Evolutionary conservation across 2,113 vertebrate genomes (phyloP), one percentile per base, ranked within the genome.

Genomic region (Daboia siamensis): DNA sequence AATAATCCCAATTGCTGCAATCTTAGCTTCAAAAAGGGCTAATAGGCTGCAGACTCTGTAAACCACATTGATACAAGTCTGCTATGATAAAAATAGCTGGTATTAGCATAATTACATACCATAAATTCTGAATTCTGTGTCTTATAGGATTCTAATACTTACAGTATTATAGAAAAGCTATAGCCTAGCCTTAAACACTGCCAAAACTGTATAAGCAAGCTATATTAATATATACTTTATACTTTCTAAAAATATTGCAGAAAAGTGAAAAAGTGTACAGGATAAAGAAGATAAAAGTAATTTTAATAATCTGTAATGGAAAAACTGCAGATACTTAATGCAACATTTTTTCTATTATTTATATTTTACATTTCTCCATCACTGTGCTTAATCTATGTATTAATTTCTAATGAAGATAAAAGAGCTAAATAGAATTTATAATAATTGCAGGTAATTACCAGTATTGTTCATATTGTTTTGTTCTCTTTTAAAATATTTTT

Each of bases 371-470:
- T 86, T 26, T n/a, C 46, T 46, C 23, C 33, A n/a, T 91, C 55
- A 46, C 9, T 52, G 9, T 51, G 7, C 86, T 57, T n/a, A 44
- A 33, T 54, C 26, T 69, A n/a, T 69, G 61, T 69, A n/a, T 69
- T n/a, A 69, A 69, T 69, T 69, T 69, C 12, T 69, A 69, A 46
- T 57, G 6, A 57, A 33, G 17, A 33, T 56, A 26, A 3, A 13
- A 85, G 80, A 57, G 87, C n/a, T n/a, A 88, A 88, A 88, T 91
- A 57, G 3, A 46, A 91, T 86, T 91, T 86, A 4, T 85, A n/a
- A 48, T 84, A 95, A 93, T 94, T 93, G 91, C 23, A 91, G 1
- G 9, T 89, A 93, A 57, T 2, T 44, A 13, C 7, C 15, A 87
- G 17, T 56, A 74, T 46, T 20, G n/a, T 44, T 86, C 80, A 93